These are phyloP conservation scores for Atlantisia rogersi DNA, from an alignment of 2,113 vertebrate genomes.

Conservation along the genomic window DNA sequence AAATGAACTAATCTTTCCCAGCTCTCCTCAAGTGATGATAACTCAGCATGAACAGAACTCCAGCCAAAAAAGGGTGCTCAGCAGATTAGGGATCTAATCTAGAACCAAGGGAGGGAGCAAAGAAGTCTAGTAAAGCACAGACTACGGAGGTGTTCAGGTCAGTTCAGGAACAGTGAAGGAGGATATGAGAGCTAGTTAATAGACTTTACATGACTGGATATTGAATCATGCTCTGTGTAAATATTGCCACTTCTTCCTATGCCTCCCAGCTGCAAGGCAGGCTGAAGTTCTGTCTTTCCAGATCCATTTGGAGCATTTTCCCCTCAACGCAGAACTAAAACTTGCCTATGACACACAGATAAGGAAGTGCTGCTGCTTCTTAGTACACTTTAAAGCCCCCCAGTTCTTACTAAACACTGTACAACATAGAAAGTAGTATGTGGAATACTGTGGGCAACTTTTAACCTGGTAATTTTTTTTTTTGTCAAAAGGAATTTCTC, in stretches of 20 bases:
- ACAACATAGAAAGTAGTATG: neutral
- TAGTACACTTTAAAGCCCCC: neutral
- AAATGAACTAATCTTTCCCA: neutral
- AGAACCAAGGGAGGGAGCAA: neutral
- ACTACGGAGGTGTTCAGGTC: neutral
- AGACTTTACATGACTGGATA: neutral
- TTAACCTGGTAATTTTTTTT: neutral
- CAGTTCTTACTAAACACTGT: neutral
- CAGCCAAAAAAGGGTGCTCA: neutral
- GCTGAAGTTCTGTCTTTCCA: neutral
- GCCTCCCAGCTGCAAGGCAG: neutral
- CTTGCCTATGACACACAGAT: neutral
- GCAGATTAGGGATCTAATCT: neutral
- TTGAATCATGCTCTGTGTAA: neutral
- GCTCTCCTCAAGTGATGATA: neutral
- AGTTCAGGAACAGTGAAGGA: neutral
- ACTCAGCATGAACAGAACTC: neutral
- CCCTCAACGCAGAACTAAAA: neutral
- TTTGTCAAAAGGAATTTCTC: neutral
- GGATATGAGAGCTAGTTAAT: neutral
- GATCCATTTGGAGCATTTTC: neutral
- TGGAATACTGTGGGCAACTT: neutral
- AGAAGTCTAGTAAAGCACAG: neutral
- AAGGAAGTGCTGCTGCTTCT: neutral
- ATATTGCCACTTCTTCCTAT: neutral